phyloP scores from a whole-genome alignment of 2,888 invertebrate genomes.

The Synanthedon myopaeformis region DNA sequence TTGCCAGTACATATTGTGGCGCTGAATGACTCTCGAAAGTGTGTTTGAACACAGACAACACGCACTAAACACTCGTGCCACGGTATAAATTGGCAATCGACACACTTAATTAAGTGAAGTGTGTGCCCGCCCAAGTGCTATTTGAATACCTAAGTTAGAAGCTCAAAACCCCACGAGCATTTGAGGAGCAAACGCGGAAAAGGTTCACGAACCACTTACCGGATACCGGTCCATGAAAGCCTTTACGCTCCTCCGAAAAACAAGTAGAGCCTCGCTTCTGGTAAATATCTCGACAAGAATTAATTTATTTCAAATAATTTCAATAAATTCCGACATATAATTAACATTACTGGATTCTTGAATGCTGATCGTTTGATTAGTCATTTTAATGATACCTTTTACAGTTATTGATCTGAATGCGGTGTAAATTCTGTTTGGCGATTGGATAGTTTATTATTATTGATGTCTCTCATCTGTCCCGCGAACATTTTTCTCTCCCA shows the following conservation, averaged over 20 bases:
- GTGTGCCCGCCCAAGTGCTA: not conserved
- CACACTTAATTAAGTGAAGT: not conserved
- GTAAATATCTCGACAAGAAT: conserved; percentile 40
- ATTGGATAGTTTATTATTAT: conserved; percentile 35
- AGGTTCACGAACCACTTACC: conserved; percentile 41
- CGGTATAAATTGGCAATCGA: too few species aligned
- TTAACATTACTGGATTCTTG: conserved; percentile 58
- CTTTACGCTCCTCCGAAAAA: conserved; percentile 31
- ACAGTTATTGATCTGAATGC: conserved; percentile 56
- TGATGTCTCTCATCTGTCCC: conserved; percentile 37
- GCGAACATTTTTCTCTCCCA: conserved; percentile 27
- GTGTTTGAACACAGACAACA: not conserved
- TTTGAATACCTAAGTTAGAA: not conserved
- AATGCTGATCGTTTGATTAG: conserved; percentile 58
- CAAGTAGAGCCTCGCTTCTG: conserved; percentile 32
- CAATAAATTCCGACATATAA: conserved; percentile 54
- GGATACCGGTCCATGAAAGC: conserved; percentile 43
- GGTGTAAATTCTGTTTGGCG: conserved; percentile 49
- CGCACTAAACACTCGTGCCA: not conserved
- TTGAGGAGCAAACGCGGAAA: not conserved
- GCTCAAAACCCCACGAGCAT: not conserved
- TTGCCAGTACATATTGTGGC: conserved; percentile 1
- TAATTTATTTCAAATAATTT: conserved; percentile 53
- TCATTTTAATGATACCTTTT: conserved; percentile 55
- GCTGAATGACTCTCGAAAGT: not conserved